Base-by-base conservation (phyloP, 2,797 vertebrate species). In the Psittacula echo region DNA sequence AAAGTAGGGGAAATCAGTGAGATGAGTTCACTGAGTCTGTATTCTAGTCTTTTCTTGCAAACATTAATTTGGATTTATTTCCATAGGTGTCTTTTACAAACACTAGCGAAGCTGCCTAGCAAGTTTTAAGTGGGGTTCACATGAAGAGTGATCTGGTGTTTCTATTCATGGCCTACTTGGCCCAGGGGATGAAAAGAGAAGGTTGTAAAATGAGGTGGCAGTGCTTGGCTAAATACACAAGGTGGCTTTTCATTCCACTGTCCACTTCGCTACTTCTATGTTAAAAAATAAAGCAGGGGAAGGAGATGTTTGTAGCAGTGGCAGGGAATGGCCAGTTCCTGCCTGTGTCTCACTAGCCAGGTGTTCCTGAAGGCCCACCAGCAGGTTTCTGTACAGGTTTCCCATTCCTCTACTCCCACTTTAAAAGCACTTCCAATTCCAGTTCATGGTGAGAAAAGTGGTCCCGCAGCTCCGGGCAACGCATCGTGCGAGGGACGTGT, bases 391-490 rank as follows among this genome's bases (percentile, higher is more conserved):
- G 45, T 0, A 0, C 30, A 56, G 41, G 12, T 75, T 75, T 61
- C 8, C 41, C 20, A 70, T 11, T 13, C 44, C 22, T 44, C 62
- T 26, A 1, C 17, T 65, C 23, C 44, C 41, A 1, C 37, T 3
- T 56, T 41, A 30, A 67, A 82, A 66, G 8, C 45, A 18, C 61
- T 60, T 56, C n/a, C 30, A n/a, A 15, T 58, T 66, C 15, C 27
- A 21, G 10, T 2, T 65, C 11, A 7, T 0, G 3, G 4, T n/a
- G 75, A 44, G 39, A 22, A 30, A 30, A 68, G 47, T 10, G 5
- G 23, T 21, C 17, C 17, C 15, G 15, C 9, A 7, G 27, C 45
- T 73, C 37, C 13, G 10, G 2, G 42, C 27, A 13, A 2, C 0
- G 8, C 30, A 3, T 29, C 7, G 7, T 75, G 85, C 29, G 34